A percentile compares a stretch with the other conserved stretches of the same genome.
phyloP scores from a whole-genome alignment of 2,113 vertebrate species.

The Phyllopteryx taeniolatus region DNA sequence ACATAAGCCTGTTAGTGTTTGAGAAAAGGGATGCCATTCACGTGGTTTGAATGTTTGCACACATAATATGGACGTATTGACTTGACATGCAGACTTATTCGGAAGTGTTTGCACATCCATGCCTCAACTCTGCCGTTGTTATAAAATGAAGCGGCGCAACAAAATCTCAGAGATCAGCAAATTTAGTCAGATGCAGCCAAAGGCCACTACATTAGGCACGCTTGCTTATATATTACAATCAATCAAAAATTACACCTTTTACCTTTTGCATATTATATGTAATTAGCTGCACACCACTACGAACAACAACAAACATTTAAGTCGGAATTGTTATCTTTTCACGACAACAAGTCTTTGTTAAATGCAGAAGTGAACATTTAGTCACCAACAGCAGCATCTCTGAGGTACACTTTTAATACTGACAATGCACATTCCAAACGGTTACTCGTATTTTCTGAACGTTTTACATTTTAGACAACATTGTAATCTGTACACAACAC shows the following conservation, averaged over 20 bases:
- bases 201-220: not conserved
- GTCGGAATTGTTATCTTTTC: not conserved
- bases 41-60: conserved; percentile 26
- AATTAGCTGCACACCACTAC: not conserved
- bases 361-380: conserved; percentile 16
- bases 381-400: conserved; percentile 13
- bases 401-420: not conserved
- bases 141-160: conserved; percentile 26
- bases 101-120: conserved; percentile 10
- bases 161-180: not conserved
- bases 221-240: not conserved
- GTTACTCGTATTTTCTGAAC: conserved; percentile 17
- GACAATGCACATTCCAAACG: conserved; percentile 2
- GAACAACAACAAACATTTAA: not conserved
- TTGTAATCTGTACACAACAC: conserved; percentile 37
- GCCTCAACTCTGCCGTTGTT: conserved; percentile 33
- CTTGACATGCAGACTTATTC: conserved; percentile 22
- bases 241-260: not conserved
- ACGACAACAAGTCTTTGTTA: not conserved
- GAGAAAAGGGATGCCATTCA: not conserved
- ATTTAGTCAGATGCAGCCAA: not conserved
- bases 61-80: conserved; percentile 25
- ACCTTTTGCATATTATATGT: not conserved
- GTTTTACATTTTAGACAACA: conserved; percentile 49
- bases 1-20: not conserved